Evolutionary conservation across 2,888 invertebrate species (phyloP).

Genomic region (Augiades crinisus): DNA sequence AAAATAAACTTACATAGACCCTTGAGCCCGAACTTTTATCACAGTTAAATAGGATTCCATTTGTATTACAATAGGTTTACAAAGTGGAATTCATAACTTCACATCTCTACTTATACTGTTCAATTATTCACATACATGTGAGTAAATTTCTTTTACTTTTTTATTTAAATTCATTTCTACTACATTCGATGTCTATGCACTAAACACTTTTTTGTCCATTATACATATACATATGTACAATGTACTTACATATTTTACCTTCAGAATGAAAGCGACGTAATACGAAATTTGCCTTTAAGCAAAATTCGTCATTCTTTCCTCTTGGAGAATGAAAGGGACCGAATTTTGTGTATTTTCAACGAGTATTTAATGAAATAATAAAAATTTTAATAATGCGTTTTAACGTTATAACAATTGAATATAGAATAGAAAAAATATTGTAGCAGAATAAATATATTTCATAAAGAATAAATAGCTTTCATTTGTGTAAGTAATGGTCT

Average conservation of each 20-base stretch:
- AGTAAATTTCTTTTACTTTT: constrained; percentile 5
- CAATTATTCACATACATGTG: constrained; percentile 11
- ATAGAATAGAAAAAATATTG: too few species aligned
- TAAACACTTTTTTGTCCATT: constrained; percentile 2
- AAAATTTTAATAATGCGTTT: too few species aligned
- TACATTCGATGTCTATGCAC: constrained; percentile 14
- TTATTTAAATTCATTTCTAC: constrained; percentile 1
- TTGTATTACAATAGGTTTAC: constrained; percentile 24
- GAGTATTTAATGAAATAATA: too few species aligned
- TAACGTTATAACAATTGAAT: too few species aligned
- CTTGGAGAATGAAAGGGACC: too few species aligned
- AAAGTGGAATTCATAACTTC: constrained; percentile 24
- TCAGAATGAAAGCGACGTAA: not conserved
- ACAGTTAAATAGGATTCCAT: constrained; percentile 35
- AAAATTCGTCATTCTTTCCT: too few species aligned
- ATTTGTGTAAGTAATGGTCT: too few species aligned
- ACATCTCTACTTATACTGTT: not conserved
- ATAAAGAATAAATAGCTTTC: too few species aligned
- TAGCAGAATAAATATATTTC: too few species aligned
- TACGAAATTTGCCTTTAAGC: too few species aligned
- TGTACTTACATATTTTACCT: not conserved
- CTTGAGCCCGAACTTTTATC: constrained; percentile 35
- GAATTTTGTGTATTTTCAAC: too few species aligned
- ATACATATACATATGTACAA: constrained; percentile 5
- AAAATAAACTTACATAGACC: constrained; percentile 21